Base-by-base conservation (phyloP, 2,797 vertebrate genomes). In the Scarus forsteni region DNA sequence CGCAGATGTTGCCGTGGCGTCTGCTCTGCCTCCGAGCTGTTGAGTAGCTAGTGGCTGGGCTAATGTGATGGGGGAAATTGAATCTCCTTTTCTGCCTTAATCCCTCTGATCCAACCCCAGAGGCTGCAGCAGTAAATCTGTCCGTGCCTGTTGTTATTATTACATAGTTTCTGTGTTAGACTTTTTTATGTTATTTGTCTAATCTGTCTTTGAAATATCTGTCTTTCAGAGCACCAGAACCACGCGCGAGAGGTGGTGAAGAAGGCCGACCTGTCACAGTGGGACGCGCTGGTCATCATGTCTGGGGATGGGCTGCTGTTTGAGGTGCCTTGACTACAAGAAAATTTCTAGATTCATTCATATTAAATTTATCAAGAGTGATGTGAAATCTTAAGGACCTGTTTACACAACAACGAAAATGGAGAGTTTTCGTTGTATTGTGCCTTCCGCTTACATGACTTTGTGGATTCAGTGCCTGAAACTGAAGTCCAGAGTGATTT, bases 221-320 rank as follows among this genome's bases (percentile, higher is more conserved):
- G 0, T 18, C 56, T 52, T 43, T 0, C 89, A 99, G 98, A 98
- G 81, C 94, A 93, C 48, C 88, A 91, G 84, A 96, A 98, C 84
- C 97, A 99, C 0, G 98, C 97, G 0, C 93, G 95, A 0, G 97
- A 99, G 86, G 75, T 97, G 91, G 95, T 96, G 87, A 94, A 84
- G 49, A 89, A 93, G 0, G 95, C 95, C 0, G 95, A 99, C 74
- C 91, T 99, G 86, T 90, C 94, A 0, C 90, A 92, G 79, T 98
- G 97, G 95, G 96, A 97, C 0, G 94, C 95, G 0, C 49, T 99
- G 87, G 96, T 96, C 14, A 94, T 97, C 88, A 93, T 99, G 95
- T 94, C 98, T 0, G 98, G 98, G 67, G 98, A 99, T 0, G 98
- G 97, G 51, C 92, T 99, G 70, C 90, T 99, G 34, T 96, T 95